Evolutionary conservation across 2,113 vertebrate genomes (phyloP).

Genomic region (Antigone vipio): DNA sequence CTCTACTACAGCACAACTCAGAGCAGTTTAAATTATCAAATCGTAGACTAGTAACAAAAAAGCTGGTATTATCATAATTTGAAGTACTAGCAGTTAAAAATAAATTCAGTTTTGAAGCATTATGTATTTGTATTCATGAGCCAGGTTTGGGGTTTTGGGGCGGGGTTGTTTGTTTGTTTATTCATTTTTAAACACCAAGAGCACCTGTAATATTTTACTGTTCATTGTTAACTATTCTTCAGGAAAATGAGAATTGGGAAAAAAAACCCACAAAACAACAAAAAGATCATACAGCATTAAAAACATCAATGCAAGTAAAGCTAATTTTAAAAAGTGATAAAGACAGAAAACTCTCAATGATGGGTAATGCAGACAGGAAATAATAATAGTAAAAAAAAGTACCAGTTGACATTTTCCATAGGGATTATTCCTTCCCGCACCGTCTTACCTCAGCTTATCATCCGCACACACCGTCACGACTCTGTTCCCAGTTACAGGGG

Average conservation of each 20-base stretch:
- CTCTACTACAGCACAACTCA: neutral
- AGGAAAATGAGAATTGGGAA: neutral
- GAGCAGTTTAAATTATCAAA: neutral
- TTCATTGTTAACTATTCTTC: neutral
- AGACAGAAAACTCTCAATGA: neutral
- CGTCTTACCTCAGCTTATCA: constrained; percentile 80
- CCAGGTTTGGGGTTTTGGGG: neutral
- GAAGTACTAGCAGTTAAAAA: neutral
- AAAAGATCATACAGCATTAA: neutral
- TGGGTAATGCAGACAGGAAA: neutral
- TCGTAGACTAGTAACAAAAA: neutral
- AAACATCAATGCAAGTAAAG: neutral
- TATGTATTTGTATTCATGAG: neutral
- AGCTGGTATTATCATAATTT: neutral
- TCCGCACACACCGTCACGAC: constrained; percentile 84
- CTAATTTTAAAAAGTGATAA: neutral
- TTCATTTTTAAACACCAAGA: neutral
- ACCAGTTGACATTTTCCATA: rapidly evolving
- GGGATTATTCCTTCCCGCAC: neutral
- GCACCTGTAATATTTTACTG: neutral
- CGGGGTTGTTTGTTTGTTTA: neutral
- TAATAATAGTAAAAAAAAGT: neutral
- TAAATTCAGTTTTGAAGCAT: neutral
- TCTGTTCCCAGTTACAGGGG: constrained; percentile 81
- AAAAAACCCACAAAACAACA: neutral